Base-by-base conservation (phyloP, 2,797 vertebrate genomes). In the Halcyon leucocephala region DNA sequence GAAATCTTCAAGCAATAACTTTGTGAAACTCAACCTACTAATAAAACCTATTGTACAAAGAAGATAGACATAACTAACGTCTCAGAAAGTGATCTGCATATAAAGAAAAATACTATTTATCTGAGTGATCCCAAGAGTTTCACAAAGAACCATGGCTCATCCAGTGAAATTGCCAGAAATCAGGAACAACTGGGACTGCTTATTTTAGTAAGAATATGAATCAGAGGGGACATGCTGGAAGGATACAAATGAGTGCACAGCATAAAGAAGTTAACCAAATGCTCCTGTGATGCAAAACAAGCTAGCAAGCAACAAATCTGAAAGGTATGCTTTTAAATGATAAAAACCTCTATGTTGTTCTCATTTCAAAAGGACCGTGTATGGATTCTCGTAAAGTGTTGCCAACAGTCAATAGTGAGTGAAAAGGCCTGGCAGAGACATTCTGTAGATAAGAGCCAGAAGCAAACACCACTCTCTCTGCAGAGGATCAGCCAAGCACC, bases 231-330 rank as follows among this genome's bases (percentile, higher is more conserved):
- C 39, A 6, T 15, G 55, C 44, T 66, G 35, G 42, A 85, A 80
- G 48, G 67, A 73, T 41, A 84, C 44, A n/a, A 39, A 66, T 66
- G 51, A 72, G 39, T 9, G 17, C 67, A 60, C 35, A 77, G 48
- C 29, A 64, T 51, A 66, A 90, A 78, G 88, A 81, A 70, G 67
- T 54, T 62, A 95, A 93, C 64, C 66, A 94, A 92, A 72, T 55
- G 44, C 51, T 91, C 64, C 25, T 24, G 67, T 60, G 44, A 89
- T 60, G 35, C 44, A 91, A 73, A 93, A 73, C 55, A 80, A 85
- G 60, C 17, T 58, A 70, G 39, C 14, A 31, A 85, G 67, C 35
- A 89, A 52, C 10, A n/a, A 77, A 89, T 92, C 15, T 33, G 35
- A 70, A 69, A 73, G 31, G 41, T 21, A 73, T 29, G 8, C 55